These are phyloP conservation scores for Rotaria macrura DNA, from an alignment of 2,888 invertebrate genomes.

Conservation along the genomic window DNA sequence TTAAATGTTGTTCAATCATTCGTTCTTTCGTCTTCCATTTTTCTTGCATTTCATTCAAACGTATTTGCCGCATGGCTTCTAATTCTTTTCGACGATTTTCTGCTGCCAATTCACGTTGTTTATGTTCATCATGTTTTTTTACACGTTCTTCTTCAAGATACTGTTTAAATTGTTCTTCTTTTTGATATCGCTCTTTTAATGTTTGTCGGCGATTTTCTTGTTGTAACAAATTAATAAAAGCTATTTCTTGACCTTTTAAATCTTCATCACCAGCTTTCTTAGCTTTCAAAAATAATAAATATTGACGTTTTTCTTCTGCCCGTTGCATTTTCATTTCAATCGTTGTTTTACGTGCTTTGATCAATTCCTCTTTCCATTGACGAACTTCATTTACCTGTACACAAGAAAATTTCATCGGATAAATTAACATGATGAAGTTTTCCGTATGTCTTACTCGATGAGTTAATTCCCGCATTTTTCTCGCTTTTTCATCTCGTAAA, in stretches of 20 bases:
- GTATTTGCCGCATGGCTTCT: conserved; percentile 66
- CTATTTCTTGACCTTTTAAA: conserved; percentile 71
- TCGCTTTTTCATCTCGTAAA: not conserved
- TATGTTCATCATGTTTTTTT: conserved; percentile 74
- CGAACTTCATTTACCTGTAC: conserved; percentile 57
- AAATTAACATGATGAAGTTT: no score
- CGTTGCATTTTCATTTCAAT: conserved; percentile 55
- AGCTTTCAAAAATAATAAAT: conserved; percentile 61
- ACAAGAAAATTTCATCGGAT: no score
- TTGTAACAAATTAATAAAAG: conserved; percentile 87
- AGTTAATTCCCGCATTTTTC: conserved; percentile 13
- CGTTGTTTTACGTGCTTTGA: conserved; percentile 59
- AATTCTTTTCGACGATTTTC: conserved; percentile 73
- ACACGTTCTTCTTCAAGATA: conserved; percentile 76
- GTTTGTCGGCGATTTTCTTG: conserved; percentile 86
- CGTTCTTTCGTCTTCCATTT: conserved; percentile 70
- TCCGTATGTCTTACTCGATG: not conserved
- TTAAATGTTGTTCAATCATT: conserved; percentile 65
- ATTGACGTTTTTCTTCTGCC: conserved; percentile 78
- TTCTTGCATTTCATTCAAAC: conserved; percentile 58
- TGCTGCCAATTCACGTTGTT: conserved; percentile 86
- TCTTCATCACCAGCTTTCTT: conserved; percentile 94
- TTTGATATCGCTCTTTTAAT: conserved; percentile 61
- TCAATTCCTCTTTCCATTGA: conserved; percentile 71
- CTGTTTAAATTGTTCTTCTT: conserved; percentile 54